Evolutionary conservation across 2,888 invertebrate species (phyloP).

Genomic region (Julus scandinavius): DNA sequence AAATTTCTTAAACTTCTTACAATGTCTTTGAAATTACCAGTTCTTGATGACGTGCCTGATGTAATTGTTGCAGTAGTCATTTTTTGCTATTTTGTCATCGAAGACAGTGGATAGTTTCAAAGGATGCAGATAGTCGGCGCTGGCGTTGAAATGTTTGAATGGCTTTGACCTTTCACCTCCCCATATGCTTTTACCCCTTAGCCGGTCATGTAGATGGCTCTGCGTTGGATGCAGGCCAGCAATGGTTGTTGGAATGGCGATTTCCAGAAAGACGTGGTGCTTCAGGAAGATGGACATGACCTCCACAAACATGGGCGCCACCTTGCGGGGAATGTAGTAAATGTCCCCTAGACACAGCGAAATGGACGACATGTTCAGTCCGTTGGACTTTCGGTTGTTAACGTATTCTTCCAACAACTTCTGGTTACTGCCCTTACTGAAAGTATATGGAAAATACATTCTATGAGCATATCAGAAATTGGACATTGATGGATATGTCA

Average conservation of each 20-base stretch:
- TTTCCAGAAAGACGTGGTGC: slow-evolving; percentile 47
- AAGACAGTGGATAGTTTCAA: slow-evolving; percentile 16
- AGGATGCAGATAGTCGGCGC: slow-evolving; percentile 29
- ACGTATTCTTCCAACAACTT: too few species aligned
- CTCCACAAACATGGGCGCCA: slow-evolving; percentile 5
- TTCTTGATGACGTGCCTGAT: background rate
- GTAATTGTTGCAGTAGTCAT: slow-evolving; percentile 18
- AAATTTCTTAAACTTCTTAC: too few species aligned
- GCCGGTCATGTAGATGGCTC: too few species aligned
- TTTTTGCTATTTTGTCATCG: background rate
- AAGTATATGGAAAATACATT: too few species aligned
- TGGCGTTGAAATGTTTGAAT: background rate
- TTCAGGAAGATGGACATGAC: slow-evolving; percentile 12
- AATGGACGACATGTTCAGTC: background rate
- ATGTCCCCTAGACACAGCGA: background rate
- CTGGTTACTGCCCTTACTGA: too few species aligned
- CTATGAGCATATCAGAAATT: too few species aligned
- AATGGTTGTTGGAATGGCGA: slow-evolving; percentile 51
- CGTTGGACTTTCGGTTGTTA: background rate
- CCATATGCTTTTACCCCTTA: background rate
- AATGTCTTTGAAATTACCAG: too few species aligned
- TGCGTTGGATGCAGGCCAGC: background rate
- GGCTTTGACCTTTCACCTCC: background rate
- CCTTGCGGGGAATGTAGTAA: slow-evolving; percentile 14
- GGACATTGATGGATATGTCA: too few species aligned